Percentiles rank a stretch among this genome's conserved stretches.
phyloP scores from a whole-genome alignment of 2,888 invertebrate genomes.

The Eupithecia tripunctaria region DNA sequence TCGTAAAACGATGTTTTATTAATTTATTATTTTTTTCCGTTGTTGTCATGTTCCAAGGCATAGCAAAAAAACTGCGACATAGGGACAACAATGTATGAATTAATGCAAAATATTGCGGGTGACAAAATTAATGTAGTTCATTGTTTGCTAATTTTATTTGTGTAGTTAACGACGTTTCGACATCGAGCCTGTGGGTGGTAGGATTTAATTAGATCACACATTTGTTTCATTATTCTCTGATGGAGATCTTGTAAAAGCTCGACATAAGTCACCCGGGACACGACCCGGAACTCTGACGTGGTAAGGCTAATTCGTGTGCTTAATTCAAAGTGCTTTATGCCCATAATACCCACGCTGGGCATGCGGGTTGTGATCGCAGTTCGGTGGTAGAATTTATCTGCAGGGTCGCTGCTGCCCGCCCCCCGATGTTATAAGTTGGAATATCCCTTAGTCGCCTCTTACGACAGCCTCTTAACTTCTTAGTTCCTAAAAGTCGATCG shows the following conservation, averaged over 20 bases:
- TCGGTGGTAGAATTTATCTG: no score
- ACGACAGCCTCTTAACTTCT: no score
- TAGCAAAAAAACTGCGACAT: background rate
- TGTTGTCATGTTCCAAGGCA: background rate
- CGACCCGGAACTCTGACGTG: background rate
- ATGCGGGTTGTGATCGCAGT: no score
- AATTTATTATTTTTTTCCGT: no score
- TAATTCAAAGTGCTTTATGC: no score
- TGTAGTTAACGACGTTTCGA: conserved; percentile 34
- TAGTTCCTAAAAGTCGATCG: background rate
- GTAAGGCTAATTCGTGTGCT: background rate
- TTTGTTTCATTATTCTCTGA: background rate
- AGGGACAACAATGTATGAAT: conserved; percentile 8
- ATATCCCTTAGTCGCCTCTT: no score
- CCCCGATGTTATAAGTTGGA: no score
- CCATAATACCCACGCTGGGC: no score
- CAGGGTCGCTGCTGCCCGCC: no score
- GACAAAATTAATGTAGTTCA: conserved; percentile 33
- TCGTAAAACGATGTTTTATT: no score
- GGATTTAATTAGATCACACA: conserved; percentile 12
- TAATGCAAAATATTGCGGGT: conserved; percentile 28
- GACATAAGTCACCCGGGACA: background rate
- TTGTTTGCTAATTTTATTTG: conserved; percentile 53
- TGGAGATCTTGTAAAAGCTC: background rate
- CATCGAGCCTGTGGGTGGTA: conserved; percentile 27